Conservation (phyloP, 1,140 invertebrate genomes). For the Drosophila grimshawi region DNA sequence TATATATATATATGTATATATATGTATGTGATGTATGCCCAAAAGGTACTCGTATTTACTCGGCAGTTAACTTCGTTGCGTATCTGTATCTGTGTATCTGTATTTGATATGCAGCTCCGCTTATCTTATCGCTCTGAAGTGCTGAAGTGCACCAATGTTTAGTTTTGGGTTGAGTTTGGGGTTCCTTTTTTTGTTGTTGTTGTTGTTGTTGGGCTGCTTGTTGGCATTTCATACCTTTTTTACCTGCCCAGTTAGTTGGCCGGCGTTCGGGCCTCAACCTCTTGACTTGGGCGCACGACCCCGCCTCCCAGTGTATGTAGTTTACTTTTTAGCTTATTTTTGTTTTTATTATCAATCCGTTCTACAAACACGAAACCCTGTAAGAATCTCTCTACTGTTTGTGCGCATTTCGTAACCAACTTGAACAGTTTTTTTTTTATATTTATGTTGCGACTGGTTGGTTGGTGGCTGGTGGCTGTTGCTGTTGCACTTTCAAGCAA, state of each 20-base stretch:
- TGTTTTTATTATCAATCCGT: constrained; percentile 51
- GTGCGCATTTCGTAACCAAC: constrained; percentile 62
- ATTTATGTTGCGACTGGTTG: too few relatives aligned
- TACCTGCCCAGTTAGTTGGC: constrained; percentile 38
- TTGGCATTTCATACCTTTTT: constrained; percentile 31
- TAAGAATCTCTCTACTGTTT: constrained; percentile 36
- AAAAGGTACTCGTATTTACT: constrained; percentile 17
- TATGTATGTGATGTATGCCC: not conserved
- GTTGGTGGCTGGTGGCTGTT: not conserved
- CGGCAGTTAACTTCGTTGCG: not conserved
- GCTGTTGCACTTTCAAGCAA: constrained; percentile 31
- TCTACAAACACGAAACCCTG: constrained; percentile 49
- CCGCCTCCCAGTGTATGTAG: not conserved
- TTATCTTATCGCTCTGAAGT: constrained; percentile 48
- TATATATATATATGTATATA: too few relatives aligned
- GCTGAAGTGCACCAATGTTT: constrained; percentile 47
- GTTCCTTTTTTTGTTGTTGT: constrained; percentile 3
- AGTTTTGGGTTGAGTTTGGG: constrained; percentile 27
- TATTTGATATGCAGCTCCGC: constrained; percentile 43
- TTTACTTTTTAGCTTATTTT: constrained; percentile 35
- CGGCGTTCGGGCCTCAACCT: constrained; percentile 35
- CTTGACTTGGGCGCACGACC: constrained; percentile 39
- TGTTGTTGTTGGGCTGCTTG: constrained; percentile 33
- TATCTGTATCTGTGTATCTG: constrained; percentile 27
- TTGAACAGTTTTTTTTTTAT: constrained; percentile 9